These are phyloP conservation scores for Leptinotarsa defecta DNA, from an alignment of 1,140 invertebrate genomes.

Conservation along the genomic window DNA sequence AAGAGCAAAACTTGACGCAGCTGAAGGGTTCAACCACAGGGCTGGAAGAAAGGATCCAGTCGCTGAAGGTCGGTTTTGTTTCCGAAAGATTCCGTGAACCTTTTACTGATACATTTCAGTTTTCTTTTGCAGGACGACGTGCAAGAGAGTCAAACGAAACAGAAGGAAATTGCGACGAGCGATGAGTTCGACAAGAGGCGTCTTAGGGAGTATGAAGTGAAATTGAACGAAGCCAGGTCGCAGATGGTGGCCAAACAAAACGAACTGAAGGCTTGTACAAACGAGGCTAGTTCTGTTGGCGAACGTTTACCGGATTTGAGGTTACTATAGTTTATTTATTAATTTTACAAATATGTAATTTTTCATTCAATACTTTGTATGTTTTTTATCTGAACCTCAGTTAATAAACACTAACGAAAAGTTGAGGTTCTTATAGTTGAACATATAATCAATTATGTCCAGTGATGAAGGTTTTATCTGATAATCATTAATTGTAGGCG, in stretches of 20 bases:
- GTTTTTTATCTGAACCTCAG: background rate
- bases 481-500: conserved; percentile 19
- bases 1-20: conserved; percentile 50
- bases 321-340: conserved; percentile 24
- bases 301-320: conserved; percentile 38
- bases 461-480: too few species aligned
- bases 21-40: conserved; percentile 51
- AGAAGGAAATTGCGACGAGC: conserved; percentile 43
- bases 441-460: too few species aligned
- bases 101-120: too few species aligned
- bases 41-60: conserved; percentile 52
- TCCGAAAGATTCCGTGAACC: background rate
- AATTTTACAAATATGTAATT: too few species aligned
- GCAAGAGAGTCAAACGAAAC: conserved; percentile 46
- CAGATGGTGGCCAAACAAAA: conserved; percentile 36
- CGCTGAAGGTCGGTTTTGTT: conserved; percentile 43
- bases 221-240: conserved; percentile 32
- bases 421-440: too few species aligned
- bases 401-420: too few species aligned
- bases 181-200: conserved; percentile 42
- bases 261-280: conserved; percentile 27
- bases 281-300: conserved; percentile 41
- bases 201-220: conserved; percentile 38
- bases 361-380: too few species aligned
- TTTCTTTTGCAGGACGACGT: conserved; percentile 53